Evolutionary conservation across 2,113 vertebrate genomes (phyloP), one percentile per base, ranked within the genome.

Genomic region (Chamaea fasciata): DNA sequence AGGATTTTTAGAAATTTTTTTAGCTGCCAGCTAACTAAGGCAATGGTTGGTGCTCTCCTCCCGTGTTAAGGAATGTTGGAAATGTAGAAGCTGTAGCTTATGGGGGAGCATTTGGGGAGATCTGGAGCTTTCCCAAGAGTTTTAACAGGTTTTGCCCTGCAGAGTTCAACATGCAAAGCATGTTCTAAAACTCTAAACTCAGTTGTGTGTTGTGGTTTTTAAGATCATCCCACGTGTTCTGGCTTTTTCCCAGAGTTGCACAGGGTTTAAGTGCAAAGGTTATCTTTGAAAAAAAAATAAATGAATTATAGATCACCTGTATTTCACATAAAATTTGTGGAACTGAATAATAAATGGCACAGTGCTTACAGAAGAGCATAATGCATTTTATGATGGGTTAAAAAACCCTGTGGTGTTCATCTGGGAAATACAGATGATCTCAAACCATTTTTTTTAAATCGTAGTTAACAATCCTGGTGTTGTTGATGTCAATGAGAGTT

Each of bases 261-360:
- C 90, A 95, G 96, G 79, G 50, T 92, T 92, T 87, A 5, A 42
- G 73, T 59, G 39, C 76, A 93, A 86, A 93, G 91, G 86, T 90
- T 88, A 39, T 75, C 47, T 60, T 69, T 4, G 6, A 63, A 65
- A 87, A 69, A 42, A 39, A 19, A 20, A 39, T 11, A 9, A 21
- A 49, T 13, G 0, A 39, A 27, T 39, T 33, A 28, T 9, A 24
- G 26, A 63, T 67, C 10, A 3, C 17, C 49, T 57, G 4, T 13
- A 15, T 91, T 90, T 91, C 49, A 41, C 59, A 64, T 49, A 37
- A 27, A 79, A n/a, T 64, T 37, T 27, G 53, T 76, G 89, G 76
- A 94, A 67, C 8, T 57, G 47, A 81, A 2, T 39, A 22, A 76
- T 39, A 22, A 46, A 17, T 41, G 13, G 5, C 5, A 14, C 31